Evolutionary conservation across 2,113 vertebrate species (phyloP).

Genomic region (Clinocottus analis): DNA sequence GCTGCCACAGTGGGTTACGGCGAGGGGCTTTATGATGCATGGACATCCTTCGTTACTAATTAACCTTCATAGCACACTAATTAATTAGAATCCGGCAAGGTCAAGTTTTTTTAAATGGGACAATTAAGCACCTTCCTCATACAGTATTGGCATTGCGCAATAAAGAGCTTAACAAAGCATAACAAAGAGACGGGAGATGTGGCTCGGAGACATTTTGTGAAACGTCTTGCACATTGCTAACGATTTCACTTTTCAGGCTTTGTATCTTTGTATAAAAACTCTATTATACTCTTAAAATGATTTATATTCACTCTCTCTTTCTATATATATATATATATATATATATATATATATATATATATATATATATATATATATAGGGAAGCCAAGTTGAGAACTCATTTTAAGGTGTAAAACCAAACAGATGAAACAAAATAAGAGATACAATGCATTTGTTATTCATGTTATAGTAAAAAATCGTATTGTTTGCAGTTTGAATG

Average conservation of each 20-base stretch:
- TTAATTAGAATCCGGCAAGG: conserved; percentile 85
- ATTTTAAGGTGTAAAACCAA: no score
- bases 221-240: no score
- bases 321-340: no score
- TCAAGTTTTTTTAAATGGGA: conserved; percentile 81
- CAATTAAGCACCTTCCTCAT: conserved; percentile 75
- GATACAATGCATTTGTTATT: not conserved
- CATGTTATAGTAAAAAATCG: not conserved
- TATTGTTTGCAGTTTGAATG: not conserved
- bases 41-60: conserved; percentile 83
- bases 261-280: not conserved
- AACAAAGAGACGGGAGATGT: conserved; percentile 44
- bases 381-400: no score
- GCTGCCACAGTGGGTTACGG: conserved; percentile 82
- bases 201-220: no score
- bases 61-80: conserved; percentile 86
- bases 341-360: not conserved
- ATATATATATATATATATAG: not conserved
- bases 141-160: conserved; percentile 47
- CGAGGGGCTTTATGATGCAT: conserved; percentile 83
- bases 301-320: no score
- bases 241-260: not conserved
- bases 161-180: conserved; percentile 36
- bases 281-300: no score
- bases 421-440: no score